Evolutionary conservation across 2,113 vertebrate genomes (phyloP), one percentile per base, ranked within the genome.

Genomic region (Phyllostomus discolor): DNA sequence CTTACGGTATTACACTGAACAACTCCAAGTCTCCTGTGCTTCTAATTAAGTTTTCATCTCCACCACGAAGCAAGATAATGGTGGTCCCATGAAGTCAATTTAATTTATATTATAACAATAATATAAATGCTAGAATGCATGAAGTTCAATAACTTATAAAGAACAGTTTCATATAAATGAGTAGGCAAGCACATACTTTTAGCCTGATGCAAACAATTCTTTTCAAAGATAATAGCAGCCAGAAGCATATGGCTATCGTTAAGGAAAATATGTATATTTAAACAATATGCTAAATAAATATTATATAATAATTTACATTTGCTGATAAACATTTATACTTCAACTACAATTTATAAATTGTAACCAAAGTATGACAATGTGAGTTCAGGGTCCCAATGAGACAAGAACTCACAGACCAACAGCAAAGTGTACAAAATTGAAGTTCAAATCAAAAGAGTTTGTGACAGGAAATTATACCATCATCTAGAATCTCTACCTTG

Each of bases 221-320:
- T 91, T 52, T 75, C 38, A 91, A 87, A 90, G 52, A 96, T 79
- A 85, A 84, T 88, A 41, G 24, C n/a, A 91, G 76, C 38, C 86
- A 89, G 57, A 79, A 94, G 84, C 91, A 96, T 84, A 80, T 80
- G 66, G 88, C 59, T 88, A 86, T 70, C 31, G 80, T 97, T 90
- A 95, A 62, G 59, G n/a, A 94, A 78, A 88, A 93, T 78, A 76
- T 70, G 76, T 88, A 75, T 95, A 94, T 90, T 90, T 92, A 96
- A 95, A 90, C 66, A 95, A 59, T 81, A 81, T 88, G 73, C 52
- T 90, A 95, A 96, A 88, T 95, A 92, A 96, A 81, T 92, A 91
- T 89, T 80, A 84, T 2, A 79, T 16, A 95, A 80, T 80, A 96
- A 95, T 95, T 95, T 96, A 88, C 26, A 92, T 80, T 84, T 84